Percentiles rank a stretch among this genome's conserved stretches.
phyloP scores from a whole-genome alignment of 2,797 vertebrate genomes.

The Triplophysa yarkandensis region DNA sequence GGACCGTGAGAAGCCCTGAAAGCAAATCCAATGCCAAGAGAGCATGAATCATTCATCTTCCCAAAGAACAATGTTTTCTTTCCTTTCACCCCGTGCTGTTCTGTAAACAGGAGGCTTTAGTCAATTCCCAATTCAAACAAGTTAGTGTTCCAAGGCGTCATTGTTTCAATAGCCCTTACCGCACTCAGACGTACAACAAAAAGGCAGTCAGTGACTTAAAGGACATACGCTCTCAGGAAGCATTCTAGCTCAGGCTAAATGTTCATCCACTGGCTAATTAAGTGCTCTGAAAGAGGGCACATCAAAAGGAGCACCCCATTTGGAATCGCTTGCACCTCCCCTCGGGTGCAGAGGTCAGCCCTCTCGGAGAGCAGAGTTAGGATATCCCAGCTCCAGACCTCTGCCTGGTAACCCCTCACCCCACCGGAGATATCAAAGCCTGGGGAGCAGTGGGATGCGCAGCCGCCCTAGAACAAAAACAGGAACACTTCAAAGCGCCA shows the following conservation, averaged over 20 bases:
- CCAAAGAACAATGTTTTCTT: conserved; percentile 32
- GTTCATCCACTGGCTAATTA: conserved; percentile 83
- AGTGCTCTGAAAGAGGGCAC: conserved; percentile 75
- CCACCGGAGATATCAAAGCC: conserved; percentile 76
- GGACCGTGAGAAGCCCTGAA: neutral
- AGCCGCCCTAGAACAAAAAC: conserved; percentile 77
- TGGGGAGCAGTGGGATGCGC: conserved; percentile 71
- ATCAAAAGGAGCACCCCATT: conserved; percentile 77
- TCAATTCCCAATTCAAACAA: conserved; percentile 73
- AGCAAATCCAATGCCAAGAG: conserved; percentile 10
- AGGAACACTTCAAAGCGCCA: conserved; percentile 76
- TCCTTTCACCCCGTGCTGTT: conserved; percentile 23
- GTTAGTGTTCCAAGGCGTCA: conserved; percentile 71
- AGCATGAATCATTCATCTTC: conserved; percentile 27
- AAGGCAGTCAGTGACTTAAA: conserved; percentile 70
- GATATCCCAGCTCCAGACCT: conserved; percentile 75
- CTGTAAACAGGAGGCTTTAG: conserved; percentile 57
- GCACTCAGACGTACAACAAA: conserved; percentile 63
- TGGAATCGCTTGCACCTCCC: conserved; percentile 70
- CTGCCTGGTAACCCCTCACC: conserved; percentile 80
- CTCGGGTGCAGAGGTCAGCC: conserved; percentile 77
- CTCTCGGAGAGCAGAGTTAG: conserved; percentile 76
- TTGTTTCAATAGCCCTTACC: conserved; percentile 76
- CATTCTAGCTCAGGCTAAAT: conserved; percentile 80
- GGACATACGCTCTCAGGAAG: conserved; percentile 72